Base-by-base conservation (phyloP, 2,888 invertebrate species). In the Autographa gamma region DNA sequence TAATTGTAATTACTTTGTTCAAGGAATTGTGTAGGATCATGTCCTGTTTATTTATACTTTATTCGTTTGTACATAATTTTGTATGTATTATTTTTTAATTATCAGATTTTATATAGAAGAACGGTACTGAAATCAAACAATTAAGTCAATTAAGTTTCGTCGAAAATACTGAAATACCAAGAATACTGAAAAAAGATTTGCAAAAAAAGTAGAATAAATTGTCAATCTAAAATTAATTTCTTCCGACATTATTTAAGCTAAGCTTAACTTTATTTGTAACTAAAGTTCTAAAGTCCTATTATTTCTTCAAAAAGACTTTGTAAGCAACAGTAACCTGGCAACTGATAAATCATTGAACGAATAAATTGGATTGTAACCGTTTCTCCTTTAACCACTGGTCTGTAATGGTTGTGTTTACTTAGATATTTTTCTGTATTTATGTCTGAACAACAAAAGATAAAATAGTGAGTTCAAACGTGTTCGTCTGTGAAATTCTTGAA, bases 361-460 rank as follows among this genome's bases (percentile, higher is more conserved):
- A 76, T 65, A 72, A 78, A 78, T 78, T 79, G 79, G 54, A 61
- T 69, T 59, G 72, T 75, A 79, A 69, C 69, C 60, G 69, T 67
- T 71, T 71, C 48, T 48, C n/a, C 31, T 38, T 67, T 52, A 77
- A 67, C 78, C 63, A 74, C 63, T 70, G 66, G 60, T 41, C 65
- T 63, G 52, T 76, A 73, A 76, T 66, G 69, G 78, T 59, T 60
- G 69, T 56, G 60, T 64, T 72, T 63, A 73, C 9, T 76, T 25
- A 31, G 31, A 25, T 14, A 31, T 32, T 32, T n/a, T 58, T 16
- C 52, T 48, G 25, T 62, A 31, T 48, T 48, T 48, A n/a, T 43
- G 43, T 43, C n/a, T n/a, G 48, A 48, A n/a, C 6, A n/a, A n/a
- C 48, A 48, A 48, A 48, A 48, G n/a, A 48, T n/a, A 48, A 16